Evolutionary conservation across 2,113 vertebrate genomes (phyloP), one percentile per base, ranked within the genome.

Genomic region (Sitta europaea): DNA sequence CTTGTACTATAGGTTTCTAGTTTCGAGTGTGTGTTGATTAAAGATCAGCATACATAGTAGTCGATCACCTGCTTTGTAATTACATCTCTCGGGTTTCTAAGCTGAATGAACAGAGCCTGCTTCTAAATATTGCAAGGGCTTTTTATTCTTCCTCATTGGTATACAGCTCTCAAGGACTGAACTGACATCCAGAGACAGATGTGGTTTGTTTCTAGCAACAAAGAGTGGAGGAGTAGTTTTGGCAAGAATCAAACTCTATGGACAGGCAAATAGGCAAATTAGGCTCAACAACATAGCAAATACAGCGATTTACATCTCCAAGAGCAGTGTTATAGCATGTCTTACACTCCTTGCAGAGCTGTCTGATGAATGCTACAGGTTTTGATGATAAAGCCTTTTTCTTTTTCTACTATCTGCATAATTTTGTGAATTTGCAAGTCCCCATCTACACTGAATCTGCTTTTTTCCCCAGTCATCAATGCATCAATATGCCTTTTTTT

Each of bases 1-100:
- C 76, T 73, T 83, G 42, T 67, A 40, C 54, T 92, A 20, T 48
- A 48, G 71, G 51, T 94, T 97, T 91, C 90, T 92, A 88, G 84
- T 66, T 95, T 94, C 35, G 48, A 75, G 79, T 89, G 83, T 62
- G 16, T 33, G 68, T 91, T 98, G 90, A 97, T 97, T 97, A 90
- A 97, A 93, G 91, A 95, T 93, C 79, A 97, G 78, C 54, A 82
- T 86, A 78, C 50, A 33, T 61, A 35, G 63, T 9, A 80, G 81
- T 68, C 5, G 12, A 86, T 96, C 89, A 94, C 80, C 68, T 86
- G 67, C 38, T 96, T 95, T 74, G 86, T 94, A 95, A 94, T 96
- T 97, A 79, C 29, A 75, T 59, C 78, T 96, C 80, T 90, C n/a
- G 36, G 55, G 19, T 31, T 94, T 45, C 62, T 80, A 65, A 88